Evolutionary conservation across 1,140 invertebrate species (phyloP), one percentile per base, ranked within the genome.

Genomic region (Thaumatotibia leucotreta): DNA sequence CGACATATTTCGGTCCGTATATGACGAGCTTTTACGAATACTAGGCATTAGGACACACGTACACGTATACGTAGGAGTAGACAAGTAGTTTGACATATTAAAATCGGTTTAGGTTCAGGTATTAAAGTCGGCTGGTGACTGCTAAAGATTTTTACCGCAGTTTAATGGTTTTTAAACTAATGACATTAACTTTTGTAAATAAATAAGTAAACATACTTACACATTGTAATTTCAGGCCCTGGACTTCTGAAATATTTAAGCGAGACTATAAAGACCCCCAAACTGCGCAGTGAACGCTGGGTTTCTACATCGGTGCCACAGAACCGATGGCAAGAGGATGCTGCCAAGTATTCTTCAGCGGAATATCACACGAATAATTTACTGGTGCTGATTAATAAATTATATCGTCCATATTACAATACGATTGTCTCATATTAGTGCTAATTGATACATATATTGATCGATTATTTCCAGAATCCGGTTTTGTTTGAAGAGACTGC

Each of bases 301-400:
- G 83, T 97, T 3, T 96, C 95, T 76, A 94, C 95, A 0, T 97
- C 96, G 0, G 93, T 96, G 35, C 93, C 93, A 0, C 93, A 96
- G 75, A 80, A 80, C 35, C 72, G 80, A 62, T 97, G 96, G 96
- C 88, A 92, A 20, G 89, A 92, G 0, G 83, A 93, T 0, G 70
- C 92, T 1, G 94, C 95, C 1, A 89, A 92, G 64, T 86, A 92
- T 32, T 96, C 94, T 0, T 97, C 95, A 0, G 94, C 96, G 0
- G 95, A 96, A 69, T 98, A 98, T 79, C 95, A 96, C 77, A 96
- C 96, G 0, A 97, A 97, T 80, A 98, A 97, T 87, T 89, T 97
- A 0, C 85, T 96, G 67, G 74, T 76, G 32, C 35, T 11, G 14
- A 10, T 11, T 0, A 2, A 50, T 5, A 23, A 50, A 1, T 10